Evolutionary conservation across 2,113 vertebrate genomes (phyloP), one percentile per base, ranked within the genome.

Genomic region (Columba livia): DNA sequence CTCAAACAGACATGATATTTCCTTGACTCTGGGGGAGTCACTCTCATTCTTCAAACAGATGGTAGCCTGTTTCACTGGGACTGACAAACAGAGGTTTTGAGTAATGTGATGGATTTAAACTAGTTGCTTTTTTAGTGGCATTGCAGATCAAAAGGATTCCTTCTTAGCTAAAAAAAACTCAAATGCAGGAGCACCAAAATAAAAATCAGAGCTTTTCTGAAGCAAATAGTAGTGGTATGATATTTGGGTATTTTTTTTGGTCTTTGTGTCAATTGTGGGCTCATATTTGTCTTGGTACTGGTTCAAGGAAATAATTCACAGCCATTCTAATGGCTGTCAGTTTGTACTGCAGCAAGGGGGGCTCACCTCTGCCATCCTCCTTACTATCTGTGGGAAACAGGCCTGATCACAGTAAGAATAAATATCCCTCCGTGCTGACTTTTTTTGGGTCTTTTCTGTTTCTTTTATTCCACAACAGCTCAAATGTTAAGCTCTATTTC

Each of bases 401-500:
- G 29, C 85, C 26, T 74, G 73, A 88, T 72, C 73, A 82, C 47
- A 69, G 36, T 50, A 88, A 89, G 70, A 94, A 94, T 73, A 96
- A 92, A 93, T 85, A 88, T 34, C 44, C 61, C 47, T 91, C 54
- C 57, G 79, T 44, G 24, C 25, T 84, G 80, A 83, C 31, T 71
- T 67, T 82, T 12, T 61, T 58, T 42, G 24, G 8, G 21, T 60
- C 66, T 95, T 91, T 92, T 93, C 53, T 90, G 50, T 95, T 97
- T 97, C 73, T 95, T 97, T 97, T 85, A 44, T 93, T 95, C 36
- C 21, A 56, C 34, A 88, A 38, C 24, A 77, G 29, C 36, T 84
- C 44, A 84, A 78, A 93, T 70, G 61, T 86, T 96, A 91, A 28
- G 8, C 75, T 89, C 78, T 97, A 71, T 97, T 95, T 95, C 96